Conservation (phyloP, 2,113 vertebrate genomes). For the Sander vitreus region DNA sequence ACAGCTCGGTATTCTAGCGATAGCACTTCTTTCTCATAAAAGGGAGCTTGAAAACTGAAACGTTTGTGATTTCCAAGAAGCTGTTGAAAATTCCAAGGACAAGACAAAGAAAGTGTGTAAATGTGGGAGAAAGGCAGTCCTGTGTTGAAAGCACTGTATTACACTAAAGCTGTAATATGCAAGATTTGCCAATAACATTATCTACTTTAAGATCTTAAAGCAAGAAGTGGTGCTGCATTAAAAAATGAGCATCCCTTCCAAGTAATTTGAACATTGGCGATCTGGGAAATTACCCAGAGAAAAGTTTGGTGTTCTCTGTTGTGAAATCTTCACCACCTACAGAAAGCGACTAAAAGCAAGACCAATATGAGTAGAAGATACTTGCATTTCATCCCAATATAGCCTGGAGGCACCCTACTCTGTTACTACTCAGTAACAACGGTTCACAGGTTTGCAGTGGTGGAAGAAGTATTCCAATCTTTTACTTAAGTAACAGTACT, state of each 20-base stretch:
- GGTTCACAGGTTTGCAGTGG: not conserved
- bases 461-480: too few species aligned
- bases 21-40: not conserved
- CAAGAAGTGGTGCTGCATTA: slow-evolving; percentile 29
- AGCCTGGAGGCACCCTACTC: not conserved
- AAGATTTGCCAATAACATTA: not conserved
- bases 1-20: slow-evolving; percentile 6
- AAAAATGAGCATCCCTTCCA: slow-evolving; percentile 11
- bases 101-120: slow-evolving; percentile 1
- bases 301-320: slow-evolving; percentile 29
- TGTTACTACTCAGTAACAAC: not conserved
- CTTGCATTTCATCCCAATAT: not conserved
- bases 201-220: slow-evolving; percentile 36
- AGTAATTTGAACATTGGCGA: slow-evolving; percentile 24
- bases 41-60: not conserved
- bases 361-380: not conserved
- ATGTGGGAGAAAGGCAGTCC: not conserved
- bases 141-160: slow-evolving; percentile 27
- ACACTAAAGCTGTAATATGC: slow-evolving; percentile 1
- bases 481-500: too few species aligned
- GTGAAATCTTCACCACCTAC: not conserved
- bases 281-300: slow-evolving; percentile 47
- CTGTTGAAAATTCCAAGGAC: not conserved
- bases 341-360: slow-evolving; percentile 25
- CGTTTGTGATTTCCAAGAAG: not conserved